These are phyloP conservation scores for Pachymerium ferrugineum DNA, from an alignment of 2,888 invertebrate genomes.

Conservation along the genomic window DNA sequence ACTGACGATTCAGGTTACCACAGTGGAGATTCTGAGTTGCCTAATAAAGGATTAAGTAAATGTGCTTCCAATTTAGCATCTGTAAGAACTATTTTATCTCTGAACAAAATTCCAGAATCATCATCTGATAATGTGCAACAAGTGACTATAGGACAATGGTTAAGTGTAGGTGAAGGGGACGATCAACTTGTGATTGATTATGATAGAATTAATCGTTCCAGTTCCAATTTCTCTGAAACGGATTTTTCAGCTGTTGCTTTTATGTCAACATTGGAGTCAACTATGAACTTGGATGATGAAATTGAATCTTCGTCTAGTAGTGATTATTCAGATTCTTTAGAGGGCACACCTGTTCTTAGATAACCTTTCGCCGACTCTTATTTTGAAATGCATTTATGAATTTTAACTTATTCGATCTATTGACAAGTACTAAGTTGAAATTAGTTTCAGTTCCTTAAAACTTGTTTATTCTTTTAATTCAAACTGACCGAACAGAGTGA, in stretches of 20 bases:
- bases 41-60: slow-evolving; percentile 56
- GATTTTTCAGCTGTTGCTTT: neutral
- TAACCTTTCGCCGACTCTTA: neutral
- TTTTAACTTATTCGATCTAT: too few species aligned
- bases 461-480: too few species aligned
- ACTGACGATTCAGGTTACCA: slow-evolving; percentile 75
- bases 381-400: too few species aligned
- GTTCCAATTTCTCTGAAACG: neutral
- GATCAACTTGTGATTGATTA: neutral
- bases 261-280: slow-evolving; percentile 23
- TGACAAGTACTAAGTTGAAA: too few species aligned
- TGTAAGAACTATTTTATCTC: neutral
- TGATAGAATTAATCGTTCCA: neutral
- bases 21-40: slow-evolving; percentile 64
- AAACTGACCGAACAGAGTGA: too few species aligned
- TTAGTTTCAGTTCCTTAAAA: too few species aligned
- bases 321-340: slow-evolving; percentile 31
- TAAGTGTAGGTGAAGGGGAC: slow-evolving; percentile 4
- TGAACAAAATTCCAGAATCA: neutral
- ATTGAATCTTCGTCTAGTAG: slow-evolving; percentile 22
- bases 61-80: slow-evolving; percentile 5
- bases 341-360: slow-evolving; percentile 25
- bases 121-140: neutral
- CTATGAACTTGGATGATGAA: slow-evolving; percentile 27
- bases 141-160: slow-evolving; percentile 21